Conservation (phyloP, 2,888 invertebrate genomes). For the Dasypolia templi region DNA sequence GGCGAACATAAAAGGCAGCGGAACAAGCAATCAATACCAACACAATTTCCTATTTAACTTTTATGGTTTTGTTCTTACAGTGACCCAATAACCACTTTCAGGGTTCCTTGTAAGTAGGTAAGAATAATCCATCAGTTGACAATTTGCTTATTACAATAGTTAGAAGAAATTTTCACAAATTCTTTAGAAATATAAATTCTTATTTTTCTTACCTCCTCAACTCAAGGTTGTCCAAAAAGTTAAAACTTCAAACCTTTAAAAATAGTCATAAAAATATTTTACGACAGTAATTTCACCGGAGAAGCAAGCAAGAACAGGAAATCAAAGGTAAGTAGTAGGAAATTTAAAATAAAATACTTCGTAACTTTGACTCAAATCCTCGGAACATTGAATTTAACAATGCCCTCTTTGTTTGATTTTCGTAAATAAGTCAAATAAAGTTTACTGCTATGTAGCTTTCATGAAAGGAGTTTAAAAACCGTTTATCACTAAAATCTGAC, state of each 20-base stretch:
- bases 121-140: background rate
- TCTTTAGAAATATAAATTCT: constrained; percentile 12
- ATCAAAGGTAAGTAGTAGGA: constrained; percentile 55
- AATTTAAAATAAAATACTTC: constrained; percentile 60
- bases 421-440: constrained; percentile 21
- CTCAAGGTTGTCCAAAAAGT: constrained; percentile 37
- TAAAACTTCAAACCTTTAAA: constrained; percentile 41
- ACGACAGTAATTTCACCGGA: constrained; percentile 42
- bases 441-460: constrained; percentile 3
- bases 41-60: constrained; percentile 46
- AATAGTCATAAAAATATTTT: constrained; percentile 55
- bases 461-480: constrained; percentile 9
- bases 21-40: constrained; percentile 43
- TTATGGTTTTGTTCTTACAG: constrained; percentile 25
- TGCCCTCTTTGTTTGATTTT: constrained; percentile 30
- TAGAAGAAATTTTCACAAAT: no score
- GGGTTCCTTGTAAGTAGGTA: background rate
- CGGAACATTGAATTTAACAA: constrained; percentile 42
- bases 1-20: constrained; percentile 34
- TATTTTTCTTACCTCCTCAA: constrained; percentile 24
- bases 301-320: constrained; percentile 53
- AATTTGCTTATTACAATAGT: background rate
- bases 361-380: constrained; percentile 36
- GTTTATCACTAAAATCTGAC: background rate
- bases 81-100: background rate